Conservation (phyloP, 1,140 invertebrate species). For the Alviniconcha marisindica region DNA sequence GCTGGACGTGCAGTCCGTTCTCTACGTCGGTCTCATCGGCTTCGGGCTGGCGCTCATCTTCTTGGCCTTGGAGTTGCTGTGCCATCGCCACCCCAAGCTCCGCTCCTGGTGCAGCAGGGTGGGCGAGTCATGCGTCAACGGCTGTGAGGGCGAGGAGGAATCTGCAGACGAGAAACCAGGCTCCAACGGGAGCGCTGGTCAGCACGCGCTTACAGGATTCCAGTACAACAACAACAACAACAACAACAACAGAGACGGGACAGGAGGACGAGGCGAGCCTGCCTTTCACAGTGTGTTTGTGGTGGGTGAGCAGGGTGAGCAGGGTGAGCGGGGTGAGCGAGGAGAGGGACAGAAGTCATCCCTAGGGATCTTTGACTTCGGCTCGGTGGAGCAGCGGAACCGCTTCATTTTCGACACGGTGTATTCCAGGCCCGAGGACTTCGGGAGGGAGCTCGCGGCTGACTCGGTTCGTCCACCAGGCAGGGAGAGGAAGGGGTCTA, state of each 20-base stretch:
- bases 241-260: too few species aligned
- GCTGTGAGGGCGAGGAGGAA: not conserved
- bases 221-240: too few species aligned
- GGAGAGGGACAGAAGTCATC: not conserved
- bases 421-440: constrained; percentile 15
- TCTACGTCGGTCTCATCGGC: constrained; percentile 5
- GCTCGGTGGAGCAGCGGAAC: not conserved
- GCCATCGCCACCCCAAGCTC: not conserved
- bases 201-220: too few species aligned
- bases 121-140: not conserved
- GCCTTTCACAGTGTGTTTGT: not conserved
- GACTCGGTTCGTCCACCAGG: not conserved
- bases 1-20: constrained; percentile 32
- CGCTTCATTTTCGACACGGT: not conserved
- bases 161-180: too few species aligned
- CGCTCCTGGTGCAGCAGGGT: not conserved
- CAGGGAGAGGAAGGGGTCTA: not conserved
- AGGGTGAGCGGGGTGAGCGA: too few species aligned
- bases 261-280: too few species aligned
- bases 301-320: not conserved
- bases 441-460: not conserved
- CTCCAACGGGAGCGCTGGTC: too few species aligned
- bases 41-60: constrained; percentile 18
- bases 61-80: constrained; percentile 4
- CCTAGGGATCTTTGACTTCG: not conserved